Evolutionary conservation across 2,888 invertebrate genomes (phyloP), one percentile per base, ranked within the genome.

Genomic region (Schrankia costaestrigalis): DNA sequence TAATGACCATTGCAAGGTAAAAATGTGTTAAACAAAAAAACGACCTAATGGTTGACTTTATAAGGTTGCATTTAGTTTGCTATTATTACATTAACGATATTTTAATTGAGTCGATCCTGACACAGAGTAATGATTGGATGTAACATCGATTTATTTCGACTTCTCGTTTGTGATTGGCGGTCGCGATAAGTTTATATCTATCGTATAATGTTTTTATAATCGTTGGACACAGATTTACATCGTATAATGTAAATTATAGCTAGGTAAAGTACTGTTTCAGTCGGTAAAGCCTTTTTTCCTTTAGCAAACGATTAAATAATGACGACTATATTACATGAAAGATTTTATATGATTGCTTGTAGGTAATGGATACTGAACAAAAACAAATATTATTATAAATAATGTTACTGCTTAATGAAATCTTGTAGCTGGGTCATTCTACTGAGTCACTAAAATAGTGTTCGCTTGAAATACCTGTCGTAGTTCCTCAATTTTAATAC

Each of bases 21-120:
- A 71, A 61, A 46, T 41, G 35, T 32, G 13, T 26, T 50, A 52
- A 28, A 35, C 46, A 26, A 72, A 81, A 77, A 63, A 56, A 46
- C 41, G 46, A 51, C 78, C 64, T 73, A 74, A 58, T 33, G 9
- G 11, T 19, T 22, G n/a, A 13, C 1, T 1, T 0, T n/a, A 35
- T 72, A 81, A 69, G 70, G 81, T 79, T 53, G 62, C 40, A 45
- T 74, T 80, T 83, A 56, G 64, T 60, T 61, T 57, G 63, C 53
- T 65, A 66, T 55, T 56, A 42, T 47, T 52, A 50, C 77, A 81
- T 86, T 87, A 86, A 87, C 85, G 87, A 87, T 86, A 86, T 87
- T 87, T 87, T 87, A 87, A 87, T 87, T 86, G 86, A 86, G 85
- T 85, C 75, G 81, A 84, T 79, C 81, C 80, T 81, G 87, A 87